Base-by-base conservation (phyloP, 1,140 invertebrate genomes). In the Drosophila ficusphila region DNA sequence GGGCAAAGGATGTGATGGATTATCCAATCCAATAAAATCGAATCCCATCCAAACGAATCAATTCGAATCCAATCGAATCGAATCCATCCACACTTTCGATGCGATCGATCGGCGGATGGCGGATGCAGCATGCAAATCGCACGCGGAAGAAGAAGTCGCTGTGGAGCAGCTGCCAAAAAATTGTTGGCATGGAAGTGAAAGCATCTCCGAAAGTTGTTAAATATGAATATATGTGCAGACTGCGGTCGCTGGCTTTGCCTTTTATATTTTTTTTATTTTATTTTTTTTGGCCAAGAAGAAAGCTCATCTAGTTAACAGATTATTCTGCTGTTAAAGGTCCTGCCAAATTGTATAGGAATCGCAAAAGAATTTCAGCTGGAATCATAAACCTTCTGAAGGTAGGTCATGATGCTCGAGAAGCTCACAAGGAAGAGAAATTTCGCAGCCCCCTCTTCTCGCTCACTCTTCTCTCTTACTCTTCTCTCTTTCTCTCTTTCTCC, bases 181-280 rank as follows among this genome's bases (percentile, higher is more conserved):
- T 73, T 82, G 73, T 65, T 81, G 73, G 73, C 62, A 73, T 76
- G 68, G 78, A 82, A 82, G 78, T 82, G 78, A 82, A 82, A 82
- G 78, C 78, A 82, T 77, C 78, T 82, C 79, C 74, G 78, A 82
- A 82, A 82, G 78, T 82, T 74, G 73, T 77, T 83, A 83, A 82
- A 69, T 58, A 77, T 64, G 69, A 78, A 72, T 76, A 72, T 76
- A 25, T 44, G 51, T 71, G 77, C 52, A 53, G 56, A 64, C 48
- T 25, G 36, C 9, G n/a, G 25, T 14, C 14, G 12, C 8, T 5
- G 18, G 12, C 44, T 18, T 19, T 46, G 56, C 19, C n/a, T n/a
- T n/a, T n/a, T n/a, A n/a, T n/a, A n/a, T n/a, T n/a, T n/a, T n/a
- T n/a, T n/a, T n/a, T n/a, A n/a, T n/a, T n/a, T n/a, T n/a, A n/a